Percentiles rank a stretch among this genome's conserved stretches.
phyloP scores from a whole-genome alignment of 1,140 invertebrate genomes.

The Micrasema minimum region DNA sequence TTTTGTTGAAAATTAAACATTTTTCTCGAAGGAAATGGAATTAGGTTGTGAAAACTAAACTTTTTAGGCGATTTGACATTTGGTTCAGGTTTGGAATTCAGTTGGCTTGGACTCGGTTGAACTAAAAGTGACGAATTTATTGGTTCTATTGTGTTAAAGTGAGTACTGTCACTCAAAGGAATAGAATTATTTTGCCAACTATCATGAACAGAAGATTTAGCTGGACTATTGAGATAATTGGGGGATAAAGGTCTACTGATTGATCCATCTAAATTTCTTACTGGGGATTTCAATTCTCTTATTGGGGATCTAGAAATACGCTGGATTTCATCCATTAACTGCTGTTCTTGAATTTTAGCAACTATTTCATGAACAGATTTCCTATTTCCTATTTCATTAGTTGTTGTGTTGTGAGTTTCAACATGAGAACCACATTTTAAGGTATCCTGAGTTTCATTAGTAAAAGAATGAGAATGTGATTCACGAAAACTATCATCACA shows the following conservation, averaged over 20 bases:
- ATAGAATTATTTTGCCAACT: constrained; percentile 52
- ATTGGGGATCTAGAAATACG: constrained; percentile 44
- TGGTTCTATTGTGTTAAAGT: constrained; percentile 51
- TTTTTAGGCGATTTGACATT: constrained; percentile 59
- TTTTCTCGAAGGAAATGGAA: constrained; percentile 65
- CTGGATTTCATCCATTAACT: constrained; percentile 53
- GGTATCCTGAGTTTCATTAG: constrained; percentile 3
- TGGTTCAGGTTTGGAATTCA: constrained; percentile 51
- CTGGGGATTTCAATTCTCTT: constrained; percentile 45
- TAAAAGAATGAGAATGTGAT: constrained; percentile 4
- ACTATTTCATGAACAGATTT: constrained; percentile 71
- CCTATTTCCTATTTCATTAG: constrained; percentile 55
- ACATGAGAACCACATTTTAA: constrained; percentile 5
- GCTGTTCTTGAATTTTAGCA: constrained; percentile 68
- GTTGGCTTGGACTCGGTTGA: constrained; percentile 49
- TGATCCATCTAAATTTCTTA: constrained; percentile 35
- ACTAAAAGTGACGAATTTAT: constrained; percentile 37
- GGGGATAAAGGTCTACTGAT: constrained; percentile 48
- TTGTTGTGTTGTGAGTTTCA: not conserved
- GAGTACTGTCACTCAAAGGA: constrained; percentile 51
- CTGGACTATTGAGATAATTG: constrained; percentile 37
- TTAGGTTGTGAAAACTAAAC: constrained; percentile 66
- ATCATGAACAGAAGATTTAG: constrained; percentile 23
- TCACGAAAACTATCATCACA: constrained; percentile 43
- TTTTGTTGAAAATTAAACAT: constrained; percentile 63